A percentile compares a stretch with the other conserved stretches of the same genome.
These are phyloP conservation scores for Podarcis cretensis DNA, from an alignment of 2,113 vertebrate species.

Conservation along the genomic window DNA sequence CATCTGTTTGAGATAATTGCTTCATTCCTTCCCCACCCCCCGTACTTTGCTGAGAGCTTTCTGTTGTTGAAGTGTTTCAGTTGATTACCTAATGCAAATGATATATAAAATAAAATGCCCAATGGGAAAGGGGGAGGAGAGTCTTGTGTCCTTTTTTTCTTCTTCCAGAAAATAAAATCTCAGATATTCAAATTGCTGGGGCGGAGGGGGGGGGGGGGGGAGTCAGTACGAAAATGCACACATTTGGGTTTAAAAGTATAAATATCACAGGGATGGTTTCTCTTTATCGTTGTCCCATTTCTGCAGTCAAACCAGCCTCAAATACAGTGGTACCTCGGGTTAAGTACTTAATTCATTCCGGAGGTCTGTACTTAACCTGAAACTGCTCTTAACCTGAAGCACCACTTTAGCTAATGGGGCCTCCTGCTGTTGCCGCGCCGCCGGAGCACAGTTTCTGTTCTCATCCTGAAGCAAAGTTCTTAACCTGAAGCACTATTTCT, in stretches of 20 bases:
- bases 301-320: not conserved
- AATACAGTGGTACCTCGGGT: not conserved
- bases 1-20: constrained; percentile 70
- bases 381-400: too few species aligned
- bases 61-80: constrained; percentile 77
- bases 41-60: constrained; percentile 73
- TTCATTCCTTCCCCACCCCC: constrained; percentile 43
- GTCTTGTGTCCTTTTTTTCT: constrained; percentile 69
- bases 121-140: constrained; percentile 69
- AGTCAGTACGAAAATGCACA: not conserved
- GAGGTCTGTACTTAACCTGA: too few species aligned
- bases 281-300: constrained; percentile 18
- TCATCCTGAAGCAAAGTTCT: too few species aligned
- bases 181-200: not conserved
- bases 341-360: too few species aligned
- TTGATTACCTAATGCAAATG: constrained; percentile 79
- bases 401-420: too few species aligned
- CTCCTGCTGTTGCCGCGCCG: too few species aligned
- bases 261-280: constrained; percentile 20
- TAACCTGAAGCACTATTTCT: too few species aligned
- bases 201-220: rapidly evolving
- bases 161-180: constrained; percentile 44
- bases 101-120: constrained; percentile 78
- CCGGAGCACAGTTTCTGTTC: too few species aligned
- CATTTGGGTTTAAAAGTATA: constrained; percentile 13